Percentiles rank a stretch among this genome's conserved stretches.
These are phyloP conservation scores for Apodemia zela DNA, from an alignment of 2,888 invertebrate genomes.

Conservation along the genomic window DNA sequence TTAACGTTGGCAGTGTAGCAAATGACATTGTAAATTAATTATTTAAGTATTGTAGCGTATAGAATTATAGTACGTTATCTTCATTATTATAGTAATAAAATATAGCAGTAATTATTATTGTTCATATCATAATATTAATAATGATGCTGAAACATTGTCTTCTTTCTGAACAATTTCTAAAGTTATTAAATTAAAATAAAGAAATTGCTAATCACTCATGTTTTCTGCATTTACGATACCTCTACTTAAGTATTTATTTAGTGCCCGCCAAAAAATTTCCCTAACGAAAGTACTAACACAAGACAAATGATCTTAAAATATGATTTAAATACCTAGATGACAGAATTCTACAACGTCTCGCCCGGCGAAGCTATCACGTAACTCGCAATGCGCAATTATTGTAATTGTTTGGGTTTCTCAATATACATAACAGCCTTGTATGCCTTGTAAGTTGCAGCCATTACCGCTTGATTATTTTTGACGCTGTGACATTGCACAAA, in stretches of 20 bases:
- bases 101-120: conserved; percentile 81
- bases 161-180: conserved; percentile 89
- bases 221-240: conserved; percentile 42
- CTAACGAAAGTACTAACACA: not conserved
- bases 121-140: conserved; percentile 85
- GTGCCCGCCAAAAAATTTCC: not conserved
- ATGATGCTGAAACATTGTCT: conserved; percentile 83
- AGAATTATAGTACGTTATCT: conserved; percentile 69
- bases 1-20: conserved; percentile 54
- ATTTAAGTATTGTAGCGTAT: conserved; percentile 61
- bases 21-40: conserved; percentile 54
- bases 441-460: too few relatives aligned
- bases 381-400: too few relatives aligned
- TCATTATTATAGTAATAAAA: conserved; percentile 68
- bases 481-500: too few relatives aligned
- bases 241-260: not conserved
- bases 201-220: conserved; percentile 74
- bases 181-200: conserved; percentile 83
- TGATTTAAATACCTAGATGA: not conserved
- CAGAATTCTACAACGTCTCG: too few relatives aligned
- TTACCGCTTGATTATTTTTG: too few relatives aligned
- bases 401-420: too few relatives aligned
- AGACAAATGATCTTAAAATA: not conserved
- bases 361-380: too few relatives aligned
- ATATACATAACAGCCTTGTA: too few relatives aligned